Conservation (phyloP, 2,888 invertebrate genomes). For the Oscheius sp. region DNA sequence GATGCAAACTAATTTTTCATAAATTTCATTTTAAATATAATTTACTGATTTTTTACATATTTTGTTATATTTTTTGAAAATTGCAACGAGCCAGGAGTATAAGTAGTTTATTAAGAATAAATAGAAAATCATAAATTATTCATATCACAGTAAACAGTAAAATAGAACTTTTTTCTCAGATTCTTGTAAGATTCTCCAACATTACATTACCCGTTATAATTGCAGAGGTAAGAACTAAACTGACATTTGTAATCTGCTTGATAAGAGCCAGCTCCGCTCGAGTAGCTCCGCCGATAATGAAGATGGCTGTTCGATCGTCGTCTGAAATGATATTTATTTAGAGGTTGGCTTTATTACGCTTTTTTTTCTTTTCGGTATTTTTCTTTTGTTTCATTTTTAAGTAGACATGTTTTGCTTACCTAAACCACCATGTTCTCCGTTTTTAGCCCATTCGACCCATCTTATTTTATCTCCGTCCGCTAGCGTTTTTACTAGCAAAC, state of each 20-base stretch:
- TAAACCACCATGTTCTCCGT: constrained; percentile 29
- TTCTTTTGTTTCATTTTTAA: background rate
- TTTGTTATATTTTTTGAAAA: no score
- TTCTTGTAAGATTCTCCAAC: constrained; percentile 51
- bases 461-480: constrained; percentile 71
- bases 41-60: no score
- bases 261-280: constrained; percentile 81
- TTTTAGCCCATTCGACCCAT: constrained; percentile 52
- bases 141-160: no score
- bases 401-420: background rate
- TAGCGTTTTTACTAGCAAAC: constrained; percentile 84
- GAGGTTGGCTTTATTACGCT: background rate
- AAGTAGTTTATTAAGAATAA: no score
- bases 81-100: no score
- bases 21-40: no score
- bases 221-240: constrained; percentile 45
- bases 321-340: no score
- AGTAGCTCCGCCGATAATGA: constrained; percentile 96
- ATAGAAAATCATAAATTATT: no score
- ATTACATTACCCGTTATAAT: constrained; percentile 47
- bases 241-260: constrained; percentile 40
- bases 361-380: background rate
- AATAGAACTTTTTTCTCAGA: constrained; percentile 6
- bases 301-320: constrained; percentile 74
- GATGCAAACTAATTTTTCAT: no score